phyloP scores from a whole-genome alignment of 2,888 invertebrate species.

The Ormyrus labotus region DNA sequence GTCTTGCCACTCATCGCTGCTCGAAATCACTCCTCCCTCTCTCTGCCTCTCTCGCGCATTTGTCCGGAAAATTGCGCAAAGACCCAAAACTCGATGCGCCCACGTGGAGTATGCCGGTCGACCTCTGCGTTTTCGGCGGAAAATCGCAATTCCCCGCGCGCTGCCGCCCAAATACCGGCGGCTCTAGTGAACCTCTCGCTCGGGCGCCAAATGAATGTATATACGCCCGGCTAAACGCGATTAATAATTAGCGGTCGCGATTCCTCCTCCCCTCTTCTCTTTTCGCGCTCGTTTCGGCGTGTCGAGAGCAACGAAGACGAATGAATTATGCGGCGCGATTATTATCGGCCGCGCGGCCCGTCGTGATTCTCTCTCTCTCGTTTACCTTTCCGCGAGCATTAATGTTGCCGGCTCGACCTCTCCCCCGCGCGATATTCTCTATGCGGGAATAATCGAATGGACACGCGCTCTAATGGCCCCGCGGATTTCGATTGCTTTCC shows the following conservation, averaged over 20 bases:
- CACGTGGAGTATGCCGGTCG: too few relatives aligned
- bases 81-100: too few relatives aligned
- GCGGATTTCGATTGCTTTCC: constrained; percentile 36
- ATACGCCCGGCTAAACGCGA: constrained; percentile 53
- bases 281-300: background rate
- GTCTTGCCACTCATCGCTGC: too few relatives aligned
- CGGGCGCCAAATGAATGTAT: constrained; percentile 21
- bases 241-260: constrained; percentile 60
- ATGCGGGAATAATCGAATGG: constrained; percentile 45
- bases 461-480: constrained; percentile 45
- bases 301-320: background rate
- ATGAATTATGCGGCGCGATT: too few relatives aligned
- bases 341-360: background rate
- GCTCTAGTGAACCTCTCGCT: too few relatives aligned
- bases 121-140: too few relatives aligned
- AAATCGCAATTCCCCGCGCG: too few relatives aligned
- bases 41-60: too few relatives aligned
- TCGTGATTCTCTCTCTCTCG: background rate
- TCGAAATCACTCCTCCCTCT: too few relatives aligned
- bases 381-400: constrained; percentile 33
- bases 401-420: background rate
- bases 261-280: background rate
- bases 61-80: too few relatives aligned
- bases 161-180: too few relatives aligned
- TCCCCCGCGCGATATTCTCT: background rate